These are phyloP conservation scores for Gila orcuttii DNA, from an alignment of 2,113 vertebrate genomes.

Conservation along the genomic window DNA sequence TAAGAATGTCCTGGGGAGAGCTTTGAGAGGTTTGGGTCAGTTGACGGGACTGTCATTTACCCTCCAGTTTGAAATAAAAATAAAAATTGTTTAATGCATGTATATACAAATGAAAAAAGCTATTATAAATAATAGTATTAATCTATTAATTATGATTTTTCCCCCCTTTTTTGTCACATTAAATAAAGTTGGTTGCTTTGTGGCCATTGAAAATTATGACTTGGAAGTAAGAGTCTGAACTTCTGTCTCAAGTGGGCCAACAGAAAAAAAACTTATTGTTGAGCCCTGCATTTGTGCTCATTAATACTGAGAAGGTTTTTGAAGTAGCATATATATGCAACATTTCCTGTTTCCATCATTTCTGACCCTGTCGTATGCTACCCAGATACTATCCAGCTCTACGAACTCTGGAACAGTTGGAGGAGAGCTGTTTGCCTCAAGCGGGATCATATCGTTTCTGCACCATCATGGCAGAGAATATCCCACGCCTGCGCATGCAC, in stretches of 20 bases:
- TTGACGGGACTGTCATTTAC: background rate
- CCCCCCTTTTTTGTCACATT: background rate
- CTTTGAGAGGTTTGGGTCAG: background rate
- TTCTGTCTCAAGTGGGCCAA: background rate
- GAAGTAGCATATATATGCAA: background rate
- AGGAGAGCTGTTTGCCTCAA: conserved; percentile 87
- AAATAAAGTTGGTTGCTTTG: background rate
- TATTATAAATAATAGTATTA: background rate
- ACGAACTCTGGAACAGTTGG: conserved; percentile 92
- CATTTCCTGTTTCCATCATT: background rate
- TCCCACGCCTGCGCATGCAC: conserved; percentile 85
- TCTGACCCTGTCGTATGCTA: background rate
- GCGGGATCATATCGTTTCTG: conserved; percentile 96
- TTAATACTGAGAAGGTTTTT: background rate
- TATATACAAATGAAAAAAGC: background rate
- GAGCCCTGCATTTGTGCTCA: background rate
- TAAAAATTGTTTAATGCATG: background rate
- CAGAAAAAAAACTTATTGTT: background rate
- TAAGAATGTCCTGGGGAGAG: background rate
- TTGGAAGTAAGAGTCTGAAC: background rate
- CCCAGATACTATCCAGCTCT: conserved; percentile 93
- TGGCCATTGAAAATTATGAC: background rate
- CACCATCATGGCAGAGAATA: conserved; percentile 91
- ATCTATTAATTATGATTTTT: background rate
- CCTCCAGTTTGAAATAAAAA: background rate